Evolutionary conservation across 2,888 invertebrate species (phyloP).

Genomic region (Leucoptera coffeella): DNA sequence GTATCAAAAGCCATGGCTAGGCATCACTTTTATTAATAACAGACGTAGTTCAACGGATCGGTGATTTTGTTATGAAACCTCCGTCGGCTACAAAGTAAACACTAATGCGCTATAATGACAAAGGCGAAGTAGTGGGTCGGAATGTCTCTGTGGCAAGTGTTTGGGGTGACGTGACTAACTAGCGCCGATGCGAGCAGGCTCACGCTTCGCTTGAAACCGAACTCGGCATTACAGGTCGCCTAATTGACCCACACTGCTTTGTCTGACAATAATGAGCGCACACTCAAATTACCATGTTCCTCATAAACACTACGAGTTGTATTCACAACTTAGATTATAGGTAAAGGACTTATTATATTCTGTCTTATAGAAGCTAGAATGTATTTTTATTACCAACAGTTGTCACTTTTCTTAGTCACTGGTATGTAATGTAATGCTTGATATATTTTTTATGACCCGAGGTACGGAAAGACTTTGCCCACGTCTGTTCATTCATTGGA

Average conservation of each 20-base stretch:
- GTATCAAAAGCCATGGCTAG: no score
- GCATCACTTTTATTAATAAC: no score
- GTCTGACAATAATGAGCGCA: slow-evolving; percentile 15
- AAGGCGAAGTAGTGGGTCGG: slow-evolving; percentile 17
- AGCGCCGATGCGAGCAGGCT: slow-evolving; percentile 10
- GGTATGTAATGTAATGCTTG: no score
- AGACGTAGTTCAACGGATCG: no score
- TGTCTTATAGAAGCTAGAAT: no score
- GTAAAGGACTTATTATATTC: no score
- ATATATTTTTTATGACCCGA: no score
- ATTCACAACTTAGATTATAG: background rate
- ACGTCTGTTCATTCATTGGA: no score
- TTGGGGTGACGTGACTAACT: slow-evolving; percentile 14
- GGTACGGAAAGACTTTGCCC: no score
- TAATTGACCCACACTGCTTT: slow-evolving; percentile 15
- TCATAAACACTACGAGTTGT: slow-evolving; percentile 9
- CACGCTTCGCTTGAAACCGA: slow-evolving; percentile 23
- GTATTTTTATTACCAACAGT: no score
- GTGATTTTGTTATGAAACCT: no score
- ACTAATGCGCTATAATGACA: slow-evolving; percentile 37
- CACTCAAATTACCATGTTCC: slow-evolving; percentile 15
- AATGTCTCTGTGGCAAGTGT: slow-evolving; percentile 20
- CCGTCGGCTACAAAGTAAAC: slow-evolving; percentile 41
- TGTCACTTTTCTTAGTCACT: no score
- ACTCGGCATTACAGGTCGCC: slow-evolving; percentile 17